Evolutionary conservation across 2,113 vertebrate genomes (phyloP).

Genomic region (Chloebia gouldiae): DNA sequence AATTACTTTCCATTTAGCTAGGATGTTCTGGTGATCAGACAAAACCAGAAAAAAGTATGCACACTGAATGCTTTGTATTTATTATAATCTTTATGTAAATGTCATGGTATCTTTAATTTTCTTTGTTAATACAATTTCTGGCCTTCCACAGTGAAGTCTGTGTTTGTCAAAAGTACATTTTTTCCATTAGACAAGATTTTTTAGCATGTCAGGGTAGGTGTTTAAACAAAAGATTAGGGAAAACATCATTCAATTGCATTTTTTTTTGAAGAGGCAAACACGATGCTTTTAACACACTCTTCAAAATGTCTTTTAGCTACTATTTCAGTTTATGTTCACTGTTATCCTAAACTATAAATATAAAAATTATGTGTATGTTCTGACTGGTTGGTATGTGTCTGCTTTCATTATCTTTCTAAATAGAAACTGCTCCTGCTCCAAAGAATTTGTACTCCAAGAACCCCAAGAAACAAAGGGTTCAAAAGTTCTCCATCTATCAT

Average conservation of each 20-base stretch:
- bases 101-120: constrained; percentile 42
- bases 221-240: constrained; percentile 23
- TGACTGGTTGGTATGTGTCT: neutral
- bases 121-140: constrained; percentile 13
- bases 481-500: neutral
- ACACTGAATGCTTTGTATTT: neutral
- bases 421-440: constrained; percentile 8
- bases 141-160: constrained; percentile 10
- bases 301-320: neutral
- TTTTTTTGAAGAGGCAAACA: constrained; percentile 31
- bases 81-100: constrained; percentile 18
- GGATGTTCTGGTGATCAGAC: neutral
- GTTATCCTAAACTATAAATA: constrained; percentile 39
- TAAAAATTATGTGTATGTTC: neutral
- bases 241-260: neutral
- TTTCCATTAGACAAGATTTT: constrained; percentile 37
- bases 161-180: constrained; percentile 55
- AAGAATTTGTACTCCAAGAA: constrained; percentile 11
- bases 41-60: neutral
- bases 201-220: constrained; percentile 43
- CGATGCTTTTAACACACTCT: neutral
- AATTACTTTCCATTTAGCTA: constrained; percentile 42
- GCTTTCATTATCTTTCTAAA: constrained; percentile 6
- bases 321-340: neutral
- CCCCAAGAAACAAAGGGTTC: neutral